A percentile compares a stretch with the other conserved stretches of the same genome.
phyloP scores from a whole-genome alignment of 2,888 invertebrate species.

The Lasioglossum figueresi region DNA sequence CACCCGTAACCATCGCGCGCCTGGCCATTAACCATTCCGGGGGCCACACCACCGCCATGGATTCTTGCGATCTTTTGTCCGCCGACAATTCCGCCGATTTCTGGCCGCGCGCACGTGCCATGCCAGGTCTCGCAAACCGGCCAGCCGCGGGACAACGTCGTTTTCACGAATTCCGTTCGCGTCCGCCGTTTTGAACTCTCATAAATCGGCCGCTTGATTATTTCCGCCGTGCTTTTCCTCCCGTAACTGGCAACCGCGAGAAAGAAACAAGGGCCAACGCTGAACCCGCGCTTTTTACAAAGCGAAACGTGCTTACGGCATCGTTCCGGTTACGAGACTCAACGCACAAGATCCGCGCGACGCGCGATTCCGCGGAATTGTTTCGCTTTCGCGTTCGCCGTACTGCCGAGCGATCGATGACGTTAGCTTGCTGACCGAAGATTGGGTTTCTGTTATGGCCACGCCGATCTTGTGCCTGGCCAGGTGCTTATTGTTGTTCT shows the following conservation, averaged over 20 bases:
- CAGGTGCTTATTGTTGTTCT: not conserved
- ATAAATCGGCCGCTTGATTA: constrained; percentile 47
- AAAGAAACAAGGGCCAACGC: not conserved
- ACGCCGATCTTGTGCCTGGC: not conserved
- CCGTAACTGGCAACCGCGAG: not conserved
- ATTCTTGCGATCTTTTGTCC: constrained; percentile 63
- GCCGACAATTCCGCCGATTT: constrained; percentile 47
- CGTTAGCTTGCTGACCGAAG: not conserved
- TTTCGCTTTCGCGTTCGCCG: constrained; percentile 54
- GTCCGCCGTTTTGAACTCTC: constrained; percentile 13
- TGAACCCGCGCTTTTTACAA: constrained; percentile 20
- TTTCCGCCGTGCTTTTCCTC: constrained; percentile 21
- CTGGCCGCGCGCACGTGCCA: constrained; percentile 17
- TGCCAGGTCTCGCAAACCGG: not conserved
- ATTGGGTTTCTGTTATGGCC: not conserved
- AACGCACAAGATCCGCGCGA: constrained; percentile 9
- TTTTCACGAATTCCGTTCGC: constrained; percentile 30
- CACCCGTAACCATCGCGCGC: constrained; percentile 66
- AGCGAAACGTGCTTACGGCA: constrained; percentile 20
- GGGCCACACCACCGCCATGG: constrained; percentile 38
- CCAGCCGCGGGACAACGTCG: constrained; percentile 26
- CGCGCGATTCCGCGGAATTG: constrained; percentile 54
- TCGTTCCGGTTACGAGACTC: constrained; percentile 8
- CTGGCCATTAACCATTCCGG: constrained; percentile 66
- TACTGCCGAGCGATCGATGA: constrained; percentile 26